Evolutionary conservation across 2,113 vertebrate genomes (phyloP).

Genomic region (Symphodus melops): DNA sequence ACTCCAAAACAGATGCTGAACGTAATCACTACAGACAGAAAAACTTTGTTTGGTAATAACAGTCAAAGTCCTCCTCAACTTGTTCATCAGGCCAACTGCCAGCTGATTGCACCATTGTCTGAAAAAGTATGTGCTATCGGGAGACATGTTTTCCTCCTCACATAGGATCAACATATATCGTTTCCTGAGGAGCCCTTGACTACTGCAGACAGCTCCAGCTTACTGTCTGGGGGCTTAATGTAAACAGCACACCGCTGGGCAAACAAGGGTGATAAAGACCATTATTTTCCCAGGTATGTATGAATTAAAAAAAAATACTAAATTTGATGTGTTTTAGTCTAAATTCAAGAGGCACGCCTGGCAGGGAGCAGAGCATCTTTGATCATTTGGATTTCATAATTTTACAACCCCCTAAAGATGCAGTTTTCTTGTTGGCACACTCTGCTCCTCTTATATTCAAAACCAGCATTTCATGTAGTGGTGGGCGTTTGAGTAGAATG

Average conservation of each 20-base stretch:
- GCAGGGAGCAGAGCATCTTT: not conserved
- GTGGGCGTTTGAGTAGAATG: no score
- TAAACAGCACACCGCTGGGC: slow-evolving; percentile 44
- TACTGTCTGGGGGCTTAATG: slow-evolving; percentile 55
- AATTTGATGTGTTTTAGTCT: not conserved
- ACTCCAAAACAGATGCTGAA: no score
- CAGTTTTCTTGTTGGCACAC: slow-evolving; percentile 6
- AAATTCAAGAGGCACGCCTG: slow-evolving; percentile 2
- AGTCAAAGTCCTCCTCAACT: not conserved
- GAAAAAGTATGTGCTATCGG: slow-evolving; percentile 44
- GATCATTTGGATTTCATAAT: slow-evolving; percentile 16
- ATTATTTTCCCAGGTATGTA: slow-evolving; percentile 44
- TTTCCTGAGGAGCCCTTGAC: slow-evolving; percentile 67
- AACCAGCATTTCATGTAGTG: no score
- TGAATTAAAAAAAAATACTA: not conserved
- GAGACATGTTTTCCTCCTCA: slow-evolving; percentile 56
- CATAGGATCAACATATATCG: slow-evolving; percentile 74
- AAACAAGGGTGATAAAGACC: slow-evolving; percentile 62
- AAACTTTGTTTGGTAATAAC: not conserved
- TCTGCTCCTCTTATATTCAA: slow-evolving; percentile 13
- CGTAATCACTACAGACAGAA: no score
- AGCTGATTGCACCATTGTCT: slow-evolving; percentile 49
- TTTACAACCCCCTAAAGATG: not conserved
- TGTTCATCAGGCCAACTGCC: slow-evolving; percentile 25
- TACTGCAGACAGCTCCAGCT: slow-evolving; percentile 62